Evolutionary conservation across 2,888 invertebrate species (phyloP), one percentile per base, ranked within the genome.

Genomic region (Teleiodes luculella): DNA sequence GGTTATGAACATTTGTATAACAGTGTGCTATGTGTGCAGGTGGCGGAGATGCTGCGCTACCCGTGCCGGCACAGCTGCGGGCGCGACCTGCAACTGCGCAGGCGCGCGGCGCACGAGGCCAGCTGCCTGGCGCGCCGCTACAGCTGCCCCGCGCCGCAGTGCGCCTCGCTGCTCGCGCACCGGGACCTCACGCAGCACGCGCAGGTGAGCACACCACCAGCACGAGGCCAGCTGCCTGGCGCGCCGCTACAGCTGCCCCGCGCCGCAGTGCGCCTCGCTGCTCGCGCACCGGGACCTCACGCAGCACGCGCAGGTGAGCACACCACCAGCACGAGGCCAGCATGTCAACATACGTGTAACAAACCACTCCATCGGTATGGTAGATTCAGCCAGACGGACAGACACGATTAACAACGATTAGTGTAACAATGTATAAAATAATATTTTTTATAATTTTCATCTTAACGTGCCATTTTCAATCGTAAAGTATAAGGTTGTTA

Each of bases 21-120:
- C 4, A 3, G 16, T 24, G n/a, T 51, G 16, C 7, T 24, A 11
- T 14, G 20, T 13, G 50, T 24, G 30, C 64, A 90, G 87, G 90
- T 91, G 58, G 86, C 90, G 5, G 91, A 90, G 67, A 77, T 88
- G 74, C 67, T 91, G 62, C 85, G 83, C 53, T 91, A 90, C 74
- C 91, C 91, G 57, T 91, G 91, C 72, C 85, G 87, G 43, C 89
- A 91, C 79, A 90, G 87, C 16, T 91, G 91, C 75, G 81, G 82
- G 16, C 82, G 80, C 59, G 80, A 79, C 64, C 77, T 86, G 74
- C 82, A 81, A 1, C 76, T 89, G 66, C 77, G 82, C 8, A 66
- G 80, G 36, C 90, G 91, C 68, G 68, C 61, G 30, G 68, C 77
- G 64, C 91, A 91, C 76, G 91, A 91, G 76, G 78, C 83, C 28